Evolutionary conservation across 2,888 invertebrate species (phyloP), one percentile per base, ranked within the genome.

Genomic region (Cloeon dipterum): DNA sequence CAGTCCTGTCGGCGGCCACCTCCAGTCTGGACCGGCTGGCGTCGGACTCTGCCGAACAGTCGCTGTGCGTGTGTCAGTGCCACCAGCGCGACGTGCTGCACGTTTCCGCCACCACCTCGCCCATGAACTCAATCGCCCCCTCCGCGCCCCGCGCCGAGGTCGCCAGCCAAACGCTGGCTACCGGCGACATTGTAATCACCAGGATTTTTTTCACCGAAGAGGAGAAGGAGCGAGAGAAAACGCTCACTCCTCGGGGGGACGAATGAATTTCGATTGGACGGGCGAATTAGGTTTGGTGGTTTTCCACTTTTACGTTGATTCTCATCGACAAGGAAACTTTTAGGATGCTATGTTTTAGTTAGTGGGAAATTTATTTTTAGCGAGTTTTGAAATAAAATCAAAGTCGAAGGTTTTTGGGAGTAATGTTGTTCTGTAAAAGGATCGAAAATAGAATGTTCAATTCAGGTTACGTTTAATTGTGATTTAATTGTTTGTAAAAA

Each of bases 151-250:
- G n/a, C n/a, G 58, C 52, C 8, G 68, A 70, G 46, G 65, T 70
- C 41, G 73, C 71, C 21, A 74, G 77, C 40, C 88, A 89, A 58
- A 88, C 88, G 2, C 62, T 85, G 34, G 85, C 85, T 53, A 88
- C 88, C 14, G 88, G 88, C 35, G 88, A 88, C 54, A 81, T 89
- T 50, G 86, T 86, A 38, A 83, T 88, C 49, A 86, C 85, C 32
- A 76, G 79, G 57, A 81, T 86, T 49, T 72, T 62, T 50, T 63
- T 64, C 46, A 63, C 62, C 32, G 66, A 68, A 45, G 66, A 68
- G 43, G 65, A 66, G 43, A 62, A 64, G 39, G 65, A 65, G 46
- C 25, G 16, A 29, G 29, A 29, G 16, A 7, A 16, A 29, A 29
- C 29, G n/a, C 16, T 29, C 13, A 14, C 29, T 16, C 29, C 29